Evolutionary conservation across 2,888 invertebrate genomes (phyloP).

Genomic region (Acanthopleura granulata): DNA sequence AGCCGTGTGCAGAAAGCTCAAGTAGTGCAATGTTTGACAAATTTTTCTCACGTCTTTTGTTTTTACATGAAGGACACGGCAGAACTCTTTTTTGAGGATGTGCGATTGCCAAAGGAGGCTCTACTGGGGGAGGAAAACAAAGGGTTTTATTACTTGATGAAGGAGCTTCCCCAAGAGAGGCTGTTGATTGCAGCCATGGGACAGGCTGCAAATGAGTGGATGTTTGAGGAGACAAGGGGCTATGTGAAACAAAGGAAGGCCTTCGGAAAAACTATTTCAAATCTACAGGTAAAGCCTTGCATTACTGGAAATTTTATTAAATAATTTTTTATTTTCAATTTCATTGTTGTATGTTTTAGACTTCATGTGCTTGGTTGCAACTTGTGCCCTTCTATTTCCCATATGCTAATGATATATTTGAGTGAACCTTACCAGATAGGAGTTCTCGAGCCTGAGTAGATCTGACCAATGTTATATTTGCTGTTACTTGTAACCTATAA

Average conservation of each 20-base stretch:
- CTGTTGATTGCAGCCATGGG: conserved; percentile 67
- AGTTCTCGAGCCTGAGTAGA: no score
- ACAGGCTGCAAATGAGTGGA: conserved; percentile 66
- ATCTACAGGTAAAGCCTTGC: conserved; percentile 61
- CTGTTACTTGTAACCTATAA: no score
- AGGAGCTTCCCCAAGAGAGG: conserved; percentile 71
- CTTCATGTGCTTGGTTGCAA: no score
- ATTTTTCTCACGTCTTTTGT: neutral
- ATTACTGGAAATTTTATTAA: no score
- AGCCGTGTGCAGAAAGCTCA: no score
- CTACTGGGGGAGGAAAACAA: conserved; percentile 68
- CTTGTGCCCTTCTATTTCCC: no score
- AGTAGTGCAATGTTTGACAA: no score
- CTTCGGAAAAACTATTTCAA: conserved; percentile 68
- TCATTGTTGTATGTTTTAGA: no score
- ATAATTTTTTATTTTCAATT: no score
- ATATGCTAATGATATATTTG: no score
- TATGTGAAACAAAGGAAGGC: conserved; percentile 70
- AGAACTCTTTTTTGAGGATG: conserved; percentile 70
- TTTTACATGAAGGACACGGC: conserved; percentile 66
- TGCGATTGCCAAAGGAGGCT: conserved; percentile 65
- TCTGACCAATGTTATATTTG: no score
- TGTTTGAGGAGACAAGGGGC: conserved; percentile 70
- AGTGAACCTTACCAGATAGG: no score
- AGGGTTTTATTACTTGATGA: conserved; percentile 70